phyloP scores from a whole-genome alignment of 2,113 vertebrate species.

The Tachuris rubrigastra region DNA sequence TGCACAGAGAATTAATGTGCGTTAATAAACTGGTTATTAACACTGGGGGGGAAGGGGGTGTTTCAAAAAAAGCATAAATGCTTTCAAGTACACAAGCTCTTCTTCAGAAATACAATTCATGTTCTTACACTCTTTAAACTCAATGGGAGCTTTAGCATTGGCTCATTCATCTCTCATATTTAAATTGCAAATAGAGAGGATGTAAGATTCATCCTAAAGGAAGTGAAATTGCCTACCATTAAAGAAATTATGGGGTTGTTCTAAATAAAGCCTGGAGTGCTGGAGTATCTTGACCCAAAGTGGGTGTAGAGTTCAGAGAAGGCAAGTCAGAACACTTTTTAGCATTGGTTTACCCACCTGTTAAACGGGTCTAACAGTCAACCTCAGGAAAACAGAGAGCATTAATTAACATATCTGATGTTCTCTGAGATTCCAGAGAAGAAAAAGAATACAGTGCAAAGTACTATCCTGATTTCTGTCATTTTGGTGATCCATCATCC shows the following conservation, averaged over 20 bases:
- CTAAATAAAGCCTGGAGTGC: conserved; percentile 55
- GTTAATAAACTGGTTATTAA: neutral
- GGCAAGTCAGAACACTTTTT: conserved; percentile 49
- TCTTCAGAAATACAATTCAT: neutral
- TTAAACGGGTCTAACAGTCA: conserved; percentile 45
- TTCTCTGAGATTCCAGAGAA: conserved; percentile 7
- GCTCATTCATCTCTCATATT: conserved; percentile 1
- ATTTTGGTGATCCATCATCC: conserved; percentile 39
- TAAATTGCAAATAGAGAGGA: conserved; percentile 52
- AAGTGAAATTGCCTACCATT: conserved; percentile 47
- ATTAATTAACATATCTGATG: conserved; percentile 34
- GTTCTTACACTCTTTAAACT: neutral
- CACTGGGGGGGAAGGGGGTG: too few species aligned
- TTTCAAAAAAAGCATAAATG: neutral
- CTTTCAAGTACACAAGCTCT: neutral
- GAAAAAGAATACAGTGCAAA: neutral
- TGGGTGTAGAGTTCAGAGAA: conserved; percentile 38
- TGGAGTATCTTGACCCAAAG: conserved; percentile 35
- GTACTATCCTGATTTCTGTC: neutral
- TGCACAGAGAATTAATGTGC: neutral
- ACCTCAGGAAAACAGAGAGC: conserved; percentile 9
- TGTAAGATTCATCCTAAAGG: conserved; percentile 45
- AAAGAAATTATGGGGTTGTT: conserved; percentile 36
- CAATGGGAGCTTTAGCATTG: neutral
- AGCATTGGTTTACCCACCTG: conserved; percentile 38